Conservation (phyloP, 2,113 vertebrate genomes). For the Neogobius melanostomus region DNA sequence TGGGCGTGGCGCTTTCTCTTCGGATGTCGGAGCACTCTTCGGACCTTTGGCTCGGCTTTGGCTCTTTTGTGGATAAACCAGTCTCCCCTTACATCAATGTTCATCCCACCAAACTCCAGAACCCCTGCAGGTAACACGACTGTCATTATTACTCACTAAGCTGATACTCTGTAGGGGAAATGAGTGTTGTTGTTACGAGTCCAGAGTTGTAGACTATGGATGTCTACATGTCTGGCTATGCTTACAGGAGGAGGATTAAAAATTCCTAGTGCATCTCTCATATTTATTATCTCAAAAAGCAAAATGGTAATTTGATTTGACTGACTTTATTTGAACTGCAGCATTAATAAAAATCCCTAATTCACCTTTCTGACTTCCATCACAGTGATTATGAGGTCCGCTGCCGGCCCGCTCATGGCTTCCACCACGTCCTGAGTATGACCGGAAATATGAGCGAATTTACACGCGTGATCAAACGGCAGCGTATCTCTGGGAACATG, state of each 20-base stretch:
- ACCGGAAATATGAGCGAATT: conserved; percentile 93
- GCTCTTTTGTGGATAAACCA: conserved; percentile 97
- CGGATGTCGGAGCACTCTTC: conserved; percentile 88
- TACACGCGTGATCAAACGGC: conserved; percentile 86
- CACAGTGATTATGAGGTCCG: conserved; percentile 87
- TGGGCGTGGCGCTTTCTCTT: conserved; percentile 89
- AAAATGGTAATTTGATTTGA: too few species aligned
- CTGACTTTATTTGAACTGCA: not conserved
- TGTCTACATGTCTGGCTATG: too few species aligned
- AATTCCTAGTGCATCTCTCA: too few species aligned
- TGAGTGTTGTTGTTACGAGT: too few species aligned
- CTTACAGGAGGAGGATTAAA: too few species aligned
- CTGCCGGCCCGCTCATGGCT: conserved; percentile 94
- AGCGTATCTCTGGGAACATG: conserved; percentile 96
- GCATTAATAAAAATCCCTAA: not conserved
- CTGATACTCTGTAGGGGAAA: too few species aligned
- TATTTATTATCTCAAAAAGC: too few species aligned
- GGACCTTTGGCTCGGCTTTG: conserved; percentile 93
- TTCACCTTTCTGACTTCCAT: not conserved
- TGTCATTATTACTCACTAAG: too few species aligned
- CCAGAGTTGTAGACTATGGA: too few species aligned
- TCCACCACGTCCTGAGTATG: conserved; percentile 91
- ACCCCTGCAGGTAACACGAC: conserved; percentile 90
- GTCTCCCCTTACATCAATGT: conserved; percentile 95
- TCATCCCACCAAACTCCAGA: conserved; percentile 91